phyloP scores from a whole-genome alignment of 2,797 vertebrate genomes.

The Phalanger gymnotis region DNA sequence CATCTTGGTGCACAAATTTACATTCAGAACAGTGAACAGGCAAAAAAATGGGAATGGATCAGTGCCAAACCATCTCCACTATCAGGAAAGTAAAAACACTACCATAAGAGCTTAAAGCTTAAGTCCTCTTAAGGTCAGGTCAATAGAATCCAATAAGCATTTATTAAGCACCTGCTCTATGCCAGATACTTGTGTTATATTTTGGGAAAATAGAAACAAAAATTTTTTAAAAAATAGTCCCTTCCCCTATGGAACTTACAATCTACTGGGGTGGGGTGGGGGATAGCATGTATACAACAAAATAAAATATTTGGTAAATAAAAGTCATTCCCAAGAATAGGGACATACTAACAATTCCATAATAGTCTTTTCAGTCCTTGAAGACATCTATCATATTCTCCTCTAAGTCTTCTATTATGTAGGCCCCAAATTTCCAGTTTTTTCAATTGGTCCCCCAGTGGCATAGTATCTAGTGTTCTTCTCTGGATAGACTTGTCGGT shows the following conservation, averaged over 20 bases:
- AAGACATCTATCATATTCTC: neutral
- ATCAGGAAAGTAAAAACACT: neutral
- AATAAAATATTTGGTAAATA: neutral
- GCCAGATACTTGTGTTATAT: neutral
- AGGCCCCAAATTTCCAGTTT: neutral
- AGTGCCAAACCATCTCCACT: neutral
- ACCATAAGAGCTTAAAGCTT: neutral
- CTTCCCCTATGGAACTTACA: neutral
- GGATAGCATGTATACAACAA: neutral
- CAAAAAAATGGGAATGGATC: neutral
- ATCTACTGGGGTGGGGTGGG: neutral
- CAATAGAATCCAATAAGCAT: neutral
- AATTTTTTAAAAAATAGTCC: neutral
- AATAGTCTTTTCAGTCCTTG: neutral
- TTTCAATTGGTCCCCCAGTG: neutral
- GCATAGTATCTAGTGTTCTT: neutral
- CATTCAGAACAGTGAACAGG: neutral
- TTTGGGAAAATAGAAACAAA: neutral
- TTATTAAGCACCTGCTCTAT: neutral
- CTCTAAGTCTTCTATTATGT: neutral
- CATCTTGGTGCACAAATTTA: neutral
- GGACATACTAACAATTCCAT: neutral
- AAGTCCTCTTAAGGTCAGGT: neutral
- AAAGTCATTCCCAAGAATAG: neutral
- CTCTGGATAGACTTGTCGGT: neutral